A percentile compares a stretch with the other conserved stretches of the same genome.
These are phyloP conservation scores for Anolis sagrei DNA, from an alignment of 2,113 vertebrate species.

Conservation along the genomic window DNA sequence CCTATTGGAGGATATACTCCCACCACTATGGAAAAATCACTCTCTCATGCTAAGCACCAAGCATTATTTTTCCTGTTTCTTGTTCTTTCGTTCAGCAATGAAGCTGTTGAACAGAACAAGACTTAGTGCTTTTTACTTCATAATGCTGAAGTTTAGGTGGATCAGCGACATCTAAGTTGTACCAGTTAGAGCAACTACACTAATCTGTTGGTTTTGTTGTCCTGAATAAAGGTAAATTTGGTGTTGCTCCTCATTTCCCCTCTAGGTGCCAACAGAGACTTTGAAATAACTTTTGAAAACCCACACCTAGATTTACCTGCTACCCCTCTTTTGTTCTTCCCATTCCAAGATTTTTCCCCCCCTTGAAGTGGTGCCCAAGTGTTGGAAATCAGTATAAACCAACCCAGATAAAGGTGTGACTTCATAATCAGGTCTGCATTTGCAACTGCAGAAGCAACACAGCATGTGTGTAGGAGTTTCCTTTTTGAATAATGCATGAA, in stretches of 20 bases:
- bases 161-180: neutral
- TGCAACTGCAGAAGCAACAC: neutral
- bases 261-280: constrained; percentile 16
- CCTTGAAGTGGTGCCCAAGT: neutral
- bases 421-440: neutral
- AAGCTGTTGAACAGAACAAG: neutral
- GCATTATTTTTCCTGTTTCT: neutral
- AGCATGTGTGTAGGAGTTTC: neutral
- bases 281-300: neutral
- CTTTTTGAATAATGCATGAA: neutral
- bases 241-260: neutral
- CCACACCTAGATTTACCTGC: neutral
- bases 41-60: no score
- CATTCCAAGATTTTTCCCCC: neutral
- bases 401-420: neutral
- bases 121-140: neutral
- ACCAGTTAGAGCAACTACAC: neutral
- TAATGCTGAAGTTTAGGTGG: neutral
- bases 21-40: no score
- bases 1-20: no score
- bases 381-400: neutral
- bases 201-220: neutral
- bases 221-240: neutral
- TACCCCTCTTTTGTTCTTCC: neutral
- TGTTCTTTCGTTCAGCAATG: neutral